A percentile compares a stretch with the other conserved stretches of the same genome.
phyloP scores from a whole-genome alignment of 2,888 invertebrate genomes.

The Myopa tessellatipennis region DNA sequence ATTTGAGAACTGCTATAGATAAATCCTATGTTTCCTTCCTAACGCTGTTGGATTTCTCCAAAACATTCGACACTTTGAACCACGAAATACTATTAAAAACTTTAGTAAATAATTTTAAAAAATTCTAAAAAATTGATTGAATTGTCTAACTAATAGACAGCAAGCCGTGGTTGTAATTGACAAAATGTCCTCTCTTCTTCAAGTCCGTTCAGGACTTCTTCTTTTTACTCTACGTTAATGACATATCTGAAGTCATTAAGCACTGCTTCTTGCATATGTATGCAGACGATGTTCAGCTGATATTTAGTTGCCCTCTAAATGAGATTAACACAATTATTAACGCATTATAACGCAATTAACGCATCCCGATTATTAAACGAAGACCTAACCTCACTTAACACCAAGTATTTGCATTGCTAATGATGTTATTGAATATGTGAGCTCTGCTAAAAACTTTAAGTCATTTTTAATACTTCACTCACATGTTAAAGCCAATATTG shows the following conservation, averaged over 20 bases:
- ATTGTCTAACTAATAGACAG: background rate
- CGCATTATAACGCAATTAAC: too few relatives aligned
- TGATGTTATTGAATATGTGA: background rate
- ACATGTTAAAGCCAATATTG: constrained; percentile 1
- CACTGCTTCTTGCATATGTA: constrained; percentile 12
- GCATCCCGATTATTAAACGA: background rate
- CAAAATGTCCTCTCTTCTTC: background rate
- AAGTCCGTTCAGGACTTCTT: constrained; percentile 4
- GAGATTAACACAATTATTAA: constrained; percentile 1
- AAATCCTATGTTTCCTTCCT: background rate
- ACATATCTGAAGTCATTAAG: background rate
- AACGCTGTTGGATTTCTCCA: constrained; percentile 2
- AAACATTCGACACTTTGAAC: background rate
- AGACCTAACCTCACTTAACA: background rate
- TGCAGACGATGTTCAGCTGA: constrained; percentile 22
- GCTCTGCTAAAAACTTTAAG: background rate
- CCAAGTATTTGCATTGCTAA: background rate
- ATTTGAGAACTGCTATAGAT: background rate
- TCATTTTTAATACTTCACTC: background rate
- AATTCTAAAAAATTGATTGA: background rate
- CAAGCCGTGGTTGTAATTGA: background rate
- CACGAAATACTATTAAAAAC: background rate
- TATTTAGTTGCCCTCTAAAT: background rate
- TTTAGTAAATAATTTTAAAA: background rate
- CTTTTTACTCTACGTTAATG: constrained; percentile 2